Evolutionary conservation across 2,797 vertebrate genomes (phyloP).

Genomic region (Acipenser ruthenus): DNA sequence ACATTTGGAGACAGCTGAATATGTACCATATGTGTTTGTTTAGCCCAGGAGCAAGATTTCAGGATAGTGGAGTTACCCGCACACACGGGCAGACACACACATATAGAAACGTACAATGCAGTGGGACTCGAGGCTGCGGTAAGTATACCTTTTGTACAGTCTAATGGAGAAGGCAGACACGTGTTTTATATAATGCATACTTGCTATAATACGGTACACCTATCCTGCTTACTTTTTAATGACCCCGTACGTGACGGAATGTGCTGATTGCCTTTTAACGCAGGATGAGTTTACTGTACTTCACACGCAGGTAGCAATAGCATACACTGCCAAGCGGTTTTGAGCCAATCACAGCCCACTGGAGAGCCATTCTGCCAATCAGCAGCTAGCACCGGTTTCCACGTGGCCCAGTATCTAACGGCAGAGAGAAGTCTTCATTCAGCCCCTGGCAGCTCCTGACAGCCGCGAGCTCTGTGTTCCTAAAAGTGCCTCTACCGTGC

Average conservation of each 20-base stretch:
- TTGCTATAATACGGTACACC: neutral
- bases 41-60: too few relatives aligned
- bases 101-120: too few relatives aligned
- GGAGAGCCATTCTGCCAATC: conserved; percentile 40
- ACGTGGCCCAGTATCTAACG: conserved; percentile 49
- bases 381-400: conserved; percentile 37
- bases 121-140: too few relatives aligned
- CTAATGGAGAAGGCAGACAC: neutral
- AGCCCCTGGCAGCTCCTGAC: neutral
- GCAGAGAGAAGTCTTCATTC: conserved; percentile 21
- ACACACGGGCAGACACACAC: too few relatives aligned
- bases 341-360: conserved; percentile 36
- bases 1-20: too few relatives aligned
- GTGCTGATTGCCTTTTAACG: neutral
- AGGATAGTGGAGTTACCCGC: too few relatives aligned
- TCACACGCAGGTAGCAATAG: neutral
- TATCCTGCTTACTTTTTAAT: neutral
- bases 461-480: neutral
- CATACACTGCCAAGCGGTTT: neutral
- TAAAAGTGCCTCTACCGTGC: conserved; percentile 20
- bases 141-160: too few relatives aligned
- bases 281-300: too few relatives aligned
- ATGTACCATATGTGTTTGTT: too few relatives aligned
- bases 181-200: neutral
- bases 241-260: neutral